Evolutionary conservation across 1,140 invertebrate genomes (phyloP).

Genomic region (Charaxes varanes): DNA sequence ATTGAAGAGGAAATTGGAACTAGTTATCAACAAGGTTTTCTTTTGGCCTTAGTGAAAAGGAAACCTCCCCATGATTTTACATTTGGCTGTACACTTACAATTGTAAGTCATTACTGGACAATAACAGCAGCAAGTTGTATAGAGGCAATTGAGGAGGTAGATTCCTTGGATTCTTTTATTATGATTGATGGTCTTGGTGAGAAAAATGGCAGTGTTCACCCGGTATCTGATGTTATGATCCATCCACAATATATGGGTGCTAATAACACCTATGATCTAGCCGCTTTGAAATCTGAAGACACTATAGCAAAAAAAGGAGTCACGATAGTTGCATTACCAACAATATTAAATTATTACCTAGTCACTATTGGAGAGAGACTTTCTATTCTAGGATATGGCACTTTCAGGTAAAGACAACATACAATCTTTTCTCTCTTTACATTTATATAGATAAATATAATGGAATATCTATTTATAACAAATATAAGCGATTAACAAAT

Average conservation of each 20-base stretch:
- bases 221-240: slow-evolving; percentile 35
- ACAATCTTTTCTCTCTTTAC: background rate
- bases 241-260: slow-evolving; percentile 45
- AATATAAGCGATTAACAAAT: too few species aligned
- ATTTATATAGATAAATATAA: too few species aligned
- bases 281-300: slow-evolving; percentile 32
- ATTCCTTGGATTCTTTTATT: slow-evolving; percentile 44
- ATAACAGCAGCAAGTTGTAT: slow-evolving; percentile 58
- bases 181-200: slow-evolving; percentile 35
- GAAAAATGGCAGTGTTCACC: slow-evolving; percentile 13
- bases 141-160: slow-evolving; percentile 45
- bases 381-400: slow-evolving; percentile 39
- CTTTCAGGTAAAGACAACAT: slow-evolving; percentile 38
- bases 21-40: slow-evolving; percentile 12
- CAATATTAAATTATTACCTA: slow-evolving; percentile 34
- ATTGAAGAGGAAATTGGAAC: background rate
- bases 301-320: slow-evolving; percentile 8
- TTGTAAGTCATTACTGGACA: slow-evolving; percentile 41
- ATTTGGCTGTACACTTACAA: slow-evolving; percentile 47
- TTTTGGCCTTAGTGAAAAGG: slow-evolving; percentile 46
- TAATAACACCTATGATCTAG: slow-evolving; percentile 38
- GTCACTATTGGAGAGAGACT: slow-evolving; percentile 39
- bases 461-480: too few species aligned
- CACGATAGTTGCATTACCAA: slow-evolving; percentile 18
- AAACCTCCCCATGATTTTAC: slow-evolving; percentile 28